phyloP scores from a whole-genome alignment of 2,888 invertebrate genomes.

The Cryptocephalus moraei region DNA sequence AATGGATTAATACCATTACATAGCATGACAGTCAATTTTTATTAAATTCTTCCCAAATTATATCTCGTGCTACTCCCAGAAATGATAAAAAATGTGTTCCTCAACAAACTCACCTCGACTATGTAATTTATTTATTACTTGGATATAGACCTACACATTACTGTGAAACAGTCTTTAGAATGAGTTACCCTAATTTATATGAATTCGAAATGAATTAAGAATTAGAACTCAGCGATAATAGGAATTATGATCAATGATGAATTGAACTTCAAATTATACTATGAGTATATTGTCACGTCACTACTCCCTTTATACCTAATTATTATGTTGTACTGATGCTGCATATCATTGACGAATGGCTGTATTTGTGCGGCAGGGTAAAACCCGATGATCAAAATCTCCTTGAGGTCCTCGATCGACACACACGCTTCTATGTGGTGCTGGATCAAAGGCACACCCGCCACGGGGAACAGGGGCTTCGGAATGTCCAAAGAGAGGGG shows the following conservation, averaged over 20 bases:
- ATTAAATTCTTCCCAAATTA: too few species aligned
- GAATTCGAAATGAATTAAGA: background rate
- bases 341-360: constrained; percentile 79
- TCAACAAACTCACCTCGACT: too few species aligned
- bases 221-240: background rate
- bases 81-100: too few species aligned
- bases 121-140: too few species aligned
- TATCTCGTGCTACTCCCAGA: too few species aligned
- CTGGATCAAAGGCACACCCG: constrained; percentile 90
- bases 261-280: background rate
- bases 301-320: constrained; percentile 49
- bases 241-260: background rate
- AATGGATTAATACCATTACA: background rate
- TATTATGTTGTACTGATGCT: constrained; percentile 67
- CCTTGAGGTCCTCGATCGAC: constrained; percentile 66
- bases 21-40: too few species aligned
- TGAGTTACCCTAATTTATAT: too few species aligned
- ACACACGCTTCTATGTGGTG: constrained; percentile 94
- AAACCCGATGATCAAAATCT: constrained; percentile 90
- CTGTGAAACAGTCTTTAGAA: too few species aligned
- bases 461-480: constrained; percentile 95
- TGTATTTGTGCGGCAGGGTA: constrained; percentile 78
- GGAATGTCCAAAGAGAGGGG: constrained; percentile 95
- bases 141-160: too few species aligned
- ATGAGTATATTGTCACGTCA: background rate